Conservation (phyloP, 2,888 invertebrate species). For the Lottia scabra region DNA sequence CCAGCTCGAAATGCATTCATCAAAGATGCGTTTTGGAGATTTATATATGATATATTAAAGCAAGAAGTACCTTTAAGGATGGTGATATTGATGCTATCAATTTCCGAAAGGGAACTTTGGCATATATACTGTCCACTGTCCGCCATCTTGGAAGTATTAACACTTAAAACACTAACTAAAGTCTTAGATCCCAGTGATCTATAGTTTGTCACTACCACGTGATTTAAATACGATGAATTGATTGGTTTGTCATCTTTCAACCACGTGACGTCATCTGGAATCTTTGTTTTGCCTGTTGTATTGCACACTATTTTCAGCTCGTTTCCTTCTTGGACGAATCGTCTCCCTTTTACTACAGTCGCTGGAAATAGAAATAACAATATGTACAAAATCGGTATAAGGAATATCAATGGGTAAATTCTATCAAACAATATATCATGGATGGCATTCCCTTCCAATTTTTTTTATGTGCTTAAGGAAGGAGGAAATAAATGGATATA, state of each 20-base stretch:
- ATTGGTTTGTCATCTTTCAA: neutral
- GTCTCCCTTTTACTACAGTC: neutral
- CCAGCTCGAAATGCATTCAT: too few species aligned
- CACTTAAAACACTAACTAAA: slow-evolving; percentile 36
- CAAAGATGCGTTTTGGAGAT: too few species aligned
- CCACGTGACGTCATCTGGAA: neutral
- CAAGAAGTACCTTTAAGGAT: slow-evolving; percentile 36
- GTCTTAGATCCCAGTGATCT: slow-evolving; percentile 19
- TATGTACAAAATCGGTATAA: too few species aligned
- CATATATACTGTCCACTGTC: slow-evolving; percentile 43
- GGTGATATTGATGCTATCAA: slow-evolving; percentile 37
- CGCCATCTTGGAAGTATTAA: slow-evolving; percentile 28
- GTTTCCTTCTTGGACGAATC: neutral
- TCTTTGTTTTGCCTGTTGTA: neutral
- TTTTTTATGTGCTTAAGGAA: too few species aligned
- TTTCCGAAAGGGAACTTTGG: slow-evolving; percentile 36
- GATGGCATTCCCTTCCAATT: too few species aligned
- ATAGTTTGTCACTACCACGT: slow-evolving; percentile 17
- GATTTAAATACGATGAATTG: neutral
- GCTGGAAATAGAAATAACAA: neutral
- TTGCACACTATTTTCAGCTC: neutral
- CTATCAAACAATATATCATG: too few species aligned
- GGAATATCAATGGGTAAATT: too few species aligned
- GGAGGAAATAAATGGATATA: too few species aligned
- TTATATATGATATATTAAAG: too few species aligned